A percentile compares a stretch with the other conserved stretches of the same genome.
Conservation (phyloP, 1,140 invertebrate genomes). For the Lordiphosa clarofinis region DNA sequence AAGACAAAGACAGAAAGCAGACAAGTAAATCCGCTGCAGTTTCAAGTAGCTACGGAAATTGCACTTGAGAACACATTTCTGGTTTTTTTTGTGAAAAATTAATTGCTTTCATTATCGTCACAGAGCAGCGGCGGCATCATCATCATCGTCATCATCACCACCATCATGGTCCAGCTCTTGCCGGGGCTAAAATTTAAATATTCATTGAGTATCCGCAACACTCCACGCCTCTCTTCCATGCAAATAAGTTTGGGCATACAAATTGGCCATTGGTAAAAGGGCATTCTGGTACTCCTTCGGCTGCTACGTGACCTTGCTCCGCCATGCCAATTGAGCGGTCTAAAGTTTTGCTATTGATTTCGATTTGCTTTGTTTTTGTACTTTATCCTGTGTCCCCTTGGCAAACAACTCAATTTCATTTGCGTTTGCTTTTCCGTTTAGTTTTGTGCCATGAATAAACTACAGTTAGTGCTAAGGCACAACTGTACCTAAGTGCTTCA, state of each 20-base stretch:
- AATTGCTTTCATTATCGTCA: conserved; percentile 70
- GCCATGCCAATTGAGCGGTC: conserved; percentile 43
- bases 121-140: conserved; percentile 14
- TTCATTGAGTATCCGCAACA: conserved; percentile 46
- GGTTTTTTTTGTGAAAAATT: conserved; percentile 49
- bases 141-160: conserved; percentile 14
- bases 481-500: conserved; percentile 72
- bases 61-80: conserved; percentile 37
- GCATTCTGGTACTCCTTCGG: neutral
- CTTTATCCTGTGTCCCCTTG: conserved; percentile 44
- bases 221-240: conserved; percentile 19
- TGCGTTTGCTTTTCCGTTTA: conserved; percentile 29
- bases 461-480: conserved; percentile 30
- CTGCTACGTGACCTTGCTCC: conserved; percentile 49
- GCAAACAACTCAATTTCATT: conserved; percentile 70
- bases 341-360: conserved; percentile 65
- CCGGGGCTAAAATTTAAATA: conserved; percentile 58
- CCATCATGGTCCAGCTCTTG: conserved; percentile 13
- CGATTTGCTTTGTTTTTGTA: conserved; percentile 62
- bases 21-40: conserved; percentile 30
- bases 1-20: neutral
- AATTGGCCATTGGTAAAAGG: conserved; percentile 58
- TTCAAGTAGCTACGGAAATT: conserved; percentile 52
- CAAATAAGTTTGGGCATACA: conserved; percentile 71
- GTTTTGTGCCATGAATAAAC: conserved; percentile 51